Base-by-base conservation (phyloP, 1,140 invertebrate species). In the Eriosoma lanigerum region DNA sequence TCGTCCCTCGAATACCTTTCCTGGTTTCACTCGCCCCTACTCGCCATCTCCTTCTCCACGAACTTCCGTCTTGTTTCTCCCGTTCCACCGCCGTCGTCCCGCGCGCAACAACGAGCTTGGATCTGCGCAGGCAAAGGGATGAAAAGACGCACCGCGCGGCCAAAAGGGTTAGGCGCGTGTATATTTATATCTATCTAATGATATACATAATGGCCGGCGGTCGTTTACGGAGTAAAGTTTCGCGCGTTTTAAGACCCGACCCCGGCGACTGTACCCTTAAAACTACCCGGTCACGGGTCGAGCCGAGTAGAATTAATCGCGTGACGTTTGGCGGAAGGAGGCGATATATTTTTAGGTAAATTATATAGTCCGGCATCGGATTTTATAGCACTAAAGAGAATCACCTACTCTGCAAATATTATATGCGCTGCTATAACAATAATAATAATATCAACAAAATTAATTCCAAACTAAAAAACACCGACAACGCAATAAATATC, bases 191-290 rank as follows among this genome's bases (percentile, higher is more conserved):
- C n/a, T n/a, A n/a, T n/a, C n/a, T n/a, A n/a, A n/a, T n/a, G n/a
- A 38, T 60, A 46, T 52, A 21, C n/a, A 52, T 72, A 52, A 46
- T 46, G 73, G 73, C 72, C 54, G 72, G 70, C 56, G 73, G 73
- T 78, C 73, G 73, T 78, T 78, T 78, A 46, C 32, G 3, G 73
- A 60, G 73, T 46, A 78, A 78, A 78, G 73, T 78, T 78, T 78
- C 29, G 52, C 3, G 50, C 72, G 52, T 75, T 75, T 75, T 75
- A 75, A 54, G 72, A 56, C 29, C 72, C 52, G 0, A 5, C 56
- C 73, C 13, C 21, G 26, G 3, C 26, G 10, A 26, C 38, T 9
- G 8, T 17, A 24, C 17, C 60, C 2, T 13, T n/a, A n/a, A n/a
- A n/a, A n/a, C 56, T 3, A 8, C 24, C 21, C 13, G 56, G 24